Evolutionary conservation across 2,888 invertebrate species (phyloP), one percentile per base, ranked within the genome.

Genomic region (Ceratothoa steindachneri): DNA sequence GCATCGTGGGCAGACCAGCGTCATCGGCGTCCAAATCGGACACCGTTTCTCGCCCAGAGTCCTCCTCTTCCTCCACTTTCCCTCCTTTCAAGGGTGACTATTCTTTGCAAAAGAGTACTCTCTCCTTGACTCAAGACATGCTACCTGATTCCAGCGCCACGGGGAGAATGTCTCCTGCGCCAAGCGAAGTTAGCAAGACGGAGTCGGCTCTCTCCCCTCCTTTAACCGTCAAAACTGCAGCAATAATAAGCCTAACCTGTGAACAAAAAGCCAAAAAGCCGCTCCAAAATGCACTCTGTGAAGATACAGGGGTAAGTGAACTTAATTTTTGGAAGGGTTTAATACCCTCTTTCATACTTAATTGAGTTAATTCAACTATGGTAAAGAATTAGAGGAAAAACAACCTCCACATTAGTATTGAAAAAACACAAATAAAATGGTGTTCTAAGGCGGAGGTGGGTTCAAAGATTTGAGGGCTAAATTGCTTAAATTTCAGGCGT

Each of bases 101-200:
- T 66, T 80, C 81, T 24, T 30, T 82, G n/a, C 80, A 79, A 31
- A 81, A 81, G 72, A 77, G 80, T 12, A 41, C 71, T 5, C 78
- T 81, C 29, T 80, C 81, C 22, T 77, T 81, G 19, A 81, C 81
- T 7, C 80, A 81, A 12, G 82, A 82, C 78, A 80, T 82, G 53
- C 78, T 82, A 7, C 75, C 81, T 12, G 82, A 81, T 73, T 81
- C 81, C 3, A 81, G 81, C 52, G 81, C 82, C n/a, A 81, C 80
- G 28, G 82, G 82, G 1, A 78, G 82, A 3, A 80, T 81, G 73
- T 82, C 82, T 4, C 82, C 82, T 2, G 82, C 82, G 15, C 82
- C 82, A 22, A 82, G 82, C 55, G 82, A 82, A 72, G 81, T 82
- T 24, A 82, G 82, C 52, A 82, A 82, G 70, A 82, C 82, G 22